Conservation (phyloP, 2,888 invertebrate genomes). For the Synanthedon andrenaeformis region DNA sequence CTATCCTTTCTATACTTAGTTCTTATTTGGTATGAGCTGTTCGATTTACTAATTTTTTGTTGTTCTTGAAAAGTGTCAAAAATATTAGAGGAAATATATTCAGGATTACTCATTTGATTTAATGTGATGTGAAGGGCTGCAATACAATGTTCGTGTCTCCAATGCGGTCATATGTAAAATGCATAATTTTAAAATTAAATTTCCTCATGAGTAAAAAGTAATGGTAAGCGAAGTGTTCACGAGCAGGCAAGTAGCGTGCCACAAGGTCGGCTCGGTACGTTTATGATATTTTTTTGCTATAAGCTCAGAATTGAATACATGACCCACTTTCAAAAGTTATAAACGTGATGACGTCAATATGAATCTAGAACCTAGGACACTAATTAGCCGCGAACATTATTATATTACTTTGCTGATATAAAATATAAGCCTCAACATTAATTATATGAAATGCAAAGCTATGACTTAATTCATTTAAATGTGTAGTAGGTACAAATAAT, state of each 20-base stretch:
- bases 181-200: slow-evolving; percentile 16
- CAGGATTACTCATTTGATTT: no score
- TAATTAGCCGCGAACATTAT: neutral
- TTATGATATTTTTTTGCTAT: slow-evolving; percentile 37
- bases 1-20: no score
- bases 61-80: no score
- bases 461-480: no score
- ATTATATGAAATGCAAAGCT: no score
- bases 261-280: slow-evolving; percentile 32
- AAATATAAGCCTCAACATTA: no score
- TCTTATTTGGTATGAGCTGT: no score
- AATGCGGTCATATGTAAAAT: slow-evolving; percentile 7
- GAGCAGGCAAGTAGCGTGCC: slow-evolving; percentile 25
- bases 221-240: slow-evolving; percentile 15
- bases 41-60: no score
- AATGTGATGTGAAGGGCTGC: no score
- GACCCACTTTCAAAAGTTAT: slow-evolving; percentile 54
- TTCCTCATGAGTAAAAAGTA: slow-evolving; percentile 11
- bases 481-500: neutral
- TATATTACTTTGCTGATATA: no score
- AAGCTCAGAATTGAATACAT: slow-evolving; percentile 42
- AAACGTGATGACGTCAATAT: slow-evolving; percentile 46
- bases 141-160: neutral
- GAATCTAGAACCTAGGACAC: slow-evolving; percentile 13
- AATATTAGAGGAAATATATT: no score